Evolutionary conservation across 2,113 vertebrate species (phyloP).

Genomic region (Rhinopomastus cyanomelas): DNA sequence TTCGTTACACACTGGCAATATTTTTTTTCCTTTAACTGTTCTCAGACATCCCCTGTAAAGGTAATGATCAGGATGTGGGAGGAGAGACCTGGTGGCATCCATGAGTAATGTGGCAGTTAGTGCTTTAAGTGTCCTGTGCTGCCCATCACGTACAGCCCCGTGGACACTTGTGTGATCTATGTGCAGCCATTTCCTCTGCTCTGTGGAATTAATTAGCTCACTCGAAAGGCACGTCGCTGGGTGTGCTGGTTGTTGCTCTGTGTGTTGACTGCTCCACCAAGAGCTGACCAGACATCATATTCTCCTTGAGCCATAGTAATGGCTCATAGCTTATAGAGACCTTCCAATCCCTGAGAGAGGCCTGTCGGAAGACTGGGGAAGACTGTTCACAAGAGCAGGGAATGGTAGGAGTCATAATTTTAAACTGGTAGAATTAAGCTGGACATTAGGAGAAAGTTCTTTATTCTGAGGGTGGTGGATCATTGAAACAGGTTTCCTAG

Average conservation of each 20-base stretch:
- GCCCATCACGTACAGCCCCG: accelerated
- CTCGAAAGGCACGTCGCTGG: not conserved
- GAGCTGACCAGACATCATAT: not conserved
- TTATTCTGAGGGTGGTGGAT: too few relatives aligned
- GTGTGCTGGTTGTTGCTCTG: not conserved
- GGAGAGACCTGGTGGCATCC: not conserved
- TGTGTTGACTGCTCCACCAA: too few relatives aligned
- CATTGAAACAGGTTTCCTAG: too few relatives aligned
- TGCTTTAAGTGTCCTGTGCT: not conserved
- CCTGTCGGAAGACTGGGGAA: too few relatives aligned
- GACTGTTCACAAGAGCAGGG: too few relatives aligned
- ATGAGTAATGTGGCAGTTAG: not conserved
- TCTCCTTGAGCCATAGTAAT: not conserved
- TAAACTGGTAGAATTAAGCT: too few relatives aligned
- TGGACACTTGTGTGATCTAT: not conserved
- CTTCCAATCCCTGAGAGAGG: too few relatives aligned
- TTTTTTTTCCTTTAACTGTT: not conserved
- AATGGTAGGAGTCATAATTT: too few relatives aligned
- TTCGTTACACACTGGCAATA: not conserved
- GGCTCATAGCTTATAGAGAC: too few relatives aligned
- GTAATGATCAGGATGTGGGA: accelerated
- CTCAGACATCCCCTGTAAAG: not conserved
- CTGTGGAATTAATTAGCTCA: not conserved
- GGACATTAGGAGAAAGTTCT: too few relatives aligned
- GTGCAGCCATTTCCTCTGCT: accelerated